Evolutionary conservation across 2,888 invertebrate genomes (phyloP).

Genomic region (Falcaria lacertinaria): DNA sequence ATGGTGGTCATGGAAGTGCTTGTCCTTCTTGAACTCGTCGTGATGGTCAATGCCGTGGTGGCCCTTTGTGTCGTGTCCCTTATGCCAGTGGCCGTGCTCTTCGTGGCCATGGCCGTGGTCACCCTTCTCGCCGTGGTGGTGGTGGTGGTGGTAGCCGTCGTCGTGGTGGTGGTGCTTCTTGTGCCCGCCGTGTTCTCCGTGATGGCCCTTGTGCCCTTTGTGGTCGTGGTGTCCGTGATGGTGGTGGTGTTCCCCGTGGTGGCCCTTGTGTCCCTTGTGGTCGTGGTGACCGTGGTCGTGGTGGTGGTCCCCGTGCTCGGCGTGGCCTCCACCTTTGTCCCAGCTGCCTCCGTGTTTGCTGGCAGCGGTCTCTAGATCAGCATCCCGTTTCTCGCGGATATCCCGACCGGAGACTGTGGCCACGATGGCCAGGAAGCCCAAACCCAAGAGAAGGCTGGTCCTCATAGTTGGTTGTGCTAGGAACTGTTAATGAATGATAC

Average conservation of each 20-base stretch:
- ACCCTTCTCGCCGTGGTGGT: conserved; percentile 75
- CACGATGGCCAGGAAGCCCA: conserved; percentile 45
- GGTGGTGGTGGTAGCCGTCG: conserved; percentile 73
- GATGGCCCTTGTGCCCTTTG: conserved; percentile 66
- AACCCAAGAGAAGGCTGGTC: conserved; percentile 12
- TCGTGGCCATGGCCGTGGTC: conserved; percentile 56
- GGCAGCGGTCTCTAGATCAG: conserved; percentile 60
- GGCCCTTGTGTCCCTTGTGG: conserved; percentile 80
- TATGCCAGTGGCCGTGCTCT: conserved; percentile 80
- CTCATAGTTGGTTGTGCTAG: conserved; percentile 17
- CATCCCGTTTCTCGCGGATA: conserved; percentile 39
- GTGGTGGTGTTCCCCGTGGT: conserved; percentile 77
- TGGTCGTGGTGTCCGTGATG: conserved; percentile 83
- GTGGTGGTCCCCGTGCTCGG: conserved; percentile 75
- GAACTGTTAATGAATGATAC: conserved; percentile 18
- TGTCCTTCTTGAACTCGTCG: conserved; percentile 87
- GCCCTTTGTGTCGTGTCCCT: conserved; percentile 87
- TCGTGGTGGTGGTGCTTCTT: conserved; percentile 76
- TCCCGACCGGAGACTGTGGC: conserved; percentile 55
- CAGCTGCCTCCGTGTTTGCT: conserved; percentile 44
- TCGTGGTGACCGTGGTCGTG: conserved; percentile 78
- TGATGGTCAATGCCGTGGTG: conserved; percentile 86
- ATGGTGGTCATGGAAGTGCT: conserved; percentile 87
- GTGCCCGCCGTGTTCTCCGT: conserved; percentile 70
- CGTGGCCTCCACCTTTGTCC: conserved; percentile 68